Conservation (phyloP, 2,797 vertebrate species). For the Epinephelus coioides region DNA sequence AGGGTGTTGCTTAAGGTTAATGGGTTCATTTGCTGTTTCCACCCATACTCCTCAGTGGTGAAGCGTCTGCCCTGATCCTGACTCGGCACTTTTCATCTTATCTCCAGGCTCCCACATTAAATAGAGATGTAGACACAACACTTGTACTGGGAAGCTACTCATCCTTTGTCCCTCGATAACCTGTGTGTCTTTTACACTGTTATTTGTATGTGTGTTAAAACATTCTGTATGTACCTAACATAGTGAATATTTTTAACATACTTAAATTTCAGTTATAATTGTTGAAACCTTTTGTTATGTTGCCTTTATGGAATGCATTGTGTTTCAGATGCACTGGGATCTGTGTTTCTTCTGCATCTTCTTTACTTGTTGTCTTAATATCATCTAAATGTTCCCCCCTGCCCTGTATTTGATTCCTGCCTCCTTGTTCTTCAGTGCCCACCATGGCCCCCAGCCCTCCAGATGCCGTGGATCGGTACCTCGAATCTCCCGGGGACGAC, state of each 20-base stretch:
- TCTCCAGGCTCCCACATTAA: conserved; percentile 67
- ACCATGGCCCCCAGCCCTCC: conserved; percentile 95
- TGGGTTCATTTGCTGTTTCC: conserved; percentile 51
- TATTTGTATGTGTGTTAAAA: conserved; percentile 22
- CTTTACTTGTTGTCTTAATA: background rate
- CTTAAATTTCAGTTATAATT: background rate
- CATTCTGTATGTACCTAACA: conserved; percentile 33
- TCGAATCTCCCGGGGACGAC: conserved; percentile 94
- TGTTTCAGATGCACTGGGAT: conserved; percentile 7
- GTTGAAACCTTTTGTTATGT: background rate
- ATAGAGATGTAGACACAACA: conserved; percentile 47
- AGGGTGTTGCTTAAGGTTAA: conserved; percentile 25
- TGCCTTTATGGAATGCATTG: background rate
- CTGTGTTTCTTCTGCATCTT: conserved; percentile 13
- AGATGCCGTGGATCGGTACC: conserved; percentile 94
- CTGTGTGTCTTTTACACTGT: conserved; percentile 3
- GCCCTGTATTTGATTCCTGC: conserved; percentile 15
- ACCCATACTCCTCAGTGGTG: conserved; percentile 22
- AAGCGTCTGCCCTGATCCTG: conserved; percentile 67
- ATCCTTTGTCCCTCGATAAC: conserved; percentile 36
- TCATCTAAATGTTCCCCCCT: background rate
- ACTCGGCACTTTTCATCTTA: conserved; percentile 65
- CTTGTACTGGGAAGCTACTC: conserved; percentile 43
- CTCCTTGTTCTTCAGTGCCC: conserved; percentile 86
- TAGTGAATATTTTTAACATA: conserved; percentile 34